These are phyloP conservation scores for Onychostoma macrolepis DNA, from an alignment of 2,113 vertebrate species.

Conservation along the genomic window DNA sequence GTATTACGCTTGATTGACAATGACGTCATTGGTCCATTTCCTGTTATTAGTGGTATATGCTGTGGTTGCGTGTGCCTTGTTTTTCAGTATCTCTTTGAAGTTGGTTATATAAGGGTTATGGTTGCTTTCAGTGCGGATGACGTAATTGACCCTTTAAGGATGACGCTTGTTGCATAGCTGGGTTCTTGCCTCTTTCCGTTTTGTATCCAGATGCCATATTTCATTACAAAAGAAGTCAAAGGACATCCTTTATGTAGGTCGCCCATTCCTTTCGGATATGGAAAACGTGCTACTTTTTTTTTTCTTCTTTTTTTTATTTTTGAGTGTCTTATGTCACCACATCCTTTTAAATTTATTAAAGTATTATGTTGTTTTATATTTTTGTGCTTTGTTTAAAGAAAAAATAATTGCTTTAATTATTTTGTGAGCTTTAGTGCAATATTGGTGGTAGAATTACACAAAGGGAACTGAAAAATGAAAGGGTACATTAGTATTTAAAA, in stretches of 20 bases:
- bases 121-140: slow-evolving; percentile 52
- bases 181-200: slow-evolving; percentile 38
- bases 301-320: too few relatives aligned
- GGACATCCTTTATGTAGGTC: neutral
- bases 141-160: slow-evolving; percentile 58
- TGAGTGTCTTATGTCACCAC: neutral
- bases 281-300: neutral
- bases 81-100: slow-evolving; percentile 29
- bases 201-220: slow-evolving; percentile 24
- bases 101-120: slow-evolving; percentile 64
- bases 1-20: slow-evolving; percentile 57
- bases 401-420: neutral
- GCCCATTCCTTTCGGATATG: neutral
- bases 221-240: slow-evolving; percentile 41
- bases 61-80: neutral
- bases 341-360: neutral
- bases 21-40: slow-evolving; percentile 56
- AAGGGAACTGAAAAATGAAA: neutral
- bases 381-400: neutral
- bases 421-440: neutral
- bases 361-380: neutral
- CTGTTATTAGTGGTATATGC: slow-evolving; percentile 39
- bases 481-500: neutral
- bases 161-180: slow-evolving; percentile 48
- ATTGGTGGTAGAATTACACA: too few relatives aligned